Conservation (phyloP, 1,140 invertebrate genomes). For the Sycobia sp. region DNA sequence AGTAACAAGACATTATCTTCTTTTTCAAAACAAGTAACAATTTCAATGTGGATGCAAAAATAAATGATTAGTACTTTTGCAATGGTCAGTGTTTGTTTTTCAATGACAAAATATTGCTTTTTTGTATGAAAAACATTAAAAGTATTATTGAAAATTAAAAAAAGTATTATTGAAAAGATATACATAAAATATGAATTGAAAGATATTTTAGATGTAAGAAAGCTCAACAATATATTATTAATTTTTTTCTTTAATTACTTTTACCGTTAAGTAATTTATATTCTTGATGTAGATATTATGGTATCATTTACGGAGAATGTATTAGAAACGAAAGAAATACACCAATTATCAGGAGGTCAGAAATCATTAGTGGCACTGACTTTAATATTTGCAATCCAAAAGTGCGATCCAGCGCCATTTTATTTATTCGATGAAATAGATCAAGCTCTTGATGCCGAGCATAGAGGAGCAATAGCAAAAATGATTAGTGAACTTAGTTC, state of each 20-base stretch:
- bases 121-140: too few relatives aligned
- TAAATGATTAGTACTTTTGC: too few relatives aligned
- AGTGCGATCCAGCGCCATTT: conserved; percentile 99
- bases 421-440: conserved; percentile 99
- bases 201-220: too few relatives aligned
- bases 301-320: conserved; percentile 88
- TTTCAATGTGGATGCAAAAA: too few relatives aligned
- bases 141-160: too few relatives aligned
- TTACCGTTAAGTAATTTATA: too few relatives aligned
- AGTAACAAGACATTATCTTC: too few relatives aligned
- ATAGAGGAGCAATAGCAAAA: conserved; percentile 95
- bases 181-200: background rate
- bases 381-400: conserved; percentile 99
- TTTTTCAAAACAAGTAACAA: too few relatives aligned
- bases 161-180: background rate
- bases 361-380: conserved; percentile 98
- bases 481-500: conserved; percentile 97
- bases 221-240: too few relatives aligned
- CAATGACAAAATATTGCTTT: too few relatives aligned
- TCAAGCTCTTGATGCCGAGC: conserved; percentile 95
- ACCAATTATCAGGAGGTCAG: conserved; percentile 97
- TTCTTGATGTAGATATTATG: conserved; percentile 63
- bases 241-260: too few relatives aligned
- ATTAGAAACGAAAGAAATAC: conserved; percentile 99
- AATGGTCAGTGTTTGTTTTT: too few relatives aligned